Conservation (phyloP, 2,113 vertebrate genomes). For the Nyctibius bracteatus region DNA sequence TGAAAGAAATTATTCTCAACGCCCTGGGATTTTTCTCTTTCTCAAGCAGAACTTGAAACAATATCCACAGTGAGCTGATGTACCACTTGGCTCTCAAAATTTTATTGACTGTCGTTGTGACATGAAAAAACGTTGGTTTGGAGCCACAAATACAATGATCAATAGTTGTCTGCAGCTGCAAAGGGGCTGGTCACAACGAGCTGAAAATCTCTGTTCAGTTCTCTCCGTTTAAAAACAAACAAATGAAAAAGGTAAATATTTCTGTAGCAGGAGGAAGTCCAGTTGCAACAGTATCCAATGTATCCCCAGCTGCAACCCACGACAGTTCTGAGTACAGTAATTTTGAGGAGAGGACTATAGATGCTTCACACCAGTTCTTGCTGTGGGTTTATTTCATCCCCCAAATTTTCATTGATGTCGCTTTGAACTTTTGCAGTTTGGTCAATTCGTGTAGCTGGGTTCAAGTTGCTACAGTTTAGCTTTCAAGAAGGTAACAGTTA, state of each 20-base stretch:
- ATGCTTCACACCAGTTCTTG: neutral
- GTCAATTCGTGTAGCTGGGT: neutral
- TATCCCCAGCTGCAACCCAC: neutral
- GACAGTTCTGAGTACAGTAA: neutral
- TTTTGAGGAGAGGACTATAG: neutral
- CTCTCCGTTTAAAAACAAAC: neutral
- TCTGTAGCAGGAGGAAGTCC: neutral
- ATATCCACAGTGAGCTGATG: neutral
- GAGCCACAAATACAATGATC: neutral
- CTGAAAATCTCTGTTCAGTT: neutral
- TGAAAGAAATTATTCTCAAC: neutral
- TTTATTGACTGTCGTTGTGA: neutral
- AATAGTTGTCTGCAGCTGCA: neutral
- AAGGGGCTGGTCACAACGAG: neutral
- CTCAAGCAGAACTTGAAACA: neutral
- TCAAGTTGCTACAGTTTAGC: neutral
- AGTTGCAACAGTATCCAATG: neutral
- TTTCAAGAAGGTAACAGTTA: neutral
- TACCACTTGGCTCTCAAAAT: neutral
- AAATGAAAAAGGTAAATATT: neutral
- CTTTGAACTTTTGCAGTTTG: accelerated
- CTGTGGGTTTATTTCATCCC: neutral
- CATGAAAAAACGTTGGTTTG: neutral
- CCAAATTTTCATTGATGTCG: neutral
- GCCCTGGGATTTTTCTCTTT: neutral